A percentile compares a stretch with the other conserved stretches of the same genome.
These are phyloP conservation scores for Aurelia aurita DNA, from an alignment of 30 jellyfish, hydroid and myxozoan genomes.

Conservation along the genomic window DNA sequence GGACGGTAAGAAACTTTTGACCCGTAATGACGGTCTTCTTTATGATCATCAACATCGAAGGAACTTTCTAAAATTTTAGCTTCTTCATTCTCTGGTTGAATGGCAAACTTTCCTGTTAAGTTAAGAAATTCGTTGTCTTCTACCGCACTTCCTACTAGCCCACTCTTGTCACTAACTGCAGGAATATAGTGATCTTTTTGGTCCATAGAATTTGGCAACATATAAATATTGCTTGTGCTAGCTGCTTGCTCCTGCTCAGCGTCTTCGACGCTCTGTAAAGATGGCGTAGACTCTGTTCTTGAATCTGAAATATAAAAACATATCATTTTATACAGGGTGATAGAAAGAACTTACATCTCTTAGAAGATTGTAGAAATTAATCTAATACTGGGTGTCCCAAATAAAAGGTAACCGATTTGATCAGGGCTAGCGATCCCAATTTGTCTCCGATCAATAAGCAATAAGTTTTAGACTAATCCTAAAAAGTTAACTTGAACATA, in stretches of 20 bases:
- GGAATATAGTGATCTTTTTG: slow-evolving; percentile 20
- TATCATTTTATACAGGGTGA: too few species aligned
- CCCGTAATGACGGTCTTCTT: slow-evolving; percentile 45
- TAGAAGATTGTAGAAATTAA: too few species aligned
- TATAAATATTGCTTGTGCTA: slow-evolving; percentile 4
- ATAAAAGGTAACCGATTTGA: too few species aligned
- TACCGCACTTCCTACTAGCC: neutral
- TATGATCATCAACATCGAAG: slow-evolving; percentile 34
- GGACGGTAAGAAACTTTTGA: slow-evolving; percentile 41
- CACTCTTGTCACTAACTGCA: slow-evolving; percentile 61
- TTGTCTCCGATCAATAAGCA: too few species aligned
- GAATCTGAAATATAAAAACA: too few species aligned
- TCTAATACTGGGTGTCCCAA: too few species aligned
- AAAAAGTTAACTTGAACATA: too few species aligned
- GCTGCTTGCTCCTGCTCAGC: neutral
- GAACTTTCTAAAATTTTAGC: slow-evolving; percentile 58
- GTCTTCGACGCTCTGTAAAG: slow-evolving; percentile 4
- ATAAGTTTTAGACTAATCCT: too few species aligned
- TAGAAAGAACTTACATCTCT: too few species aligned
- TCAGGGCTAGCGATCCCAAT: too few species aligned
- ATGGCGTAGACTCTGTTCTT: neutral
- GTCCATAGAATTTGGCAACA: slow-evolving; percentile 28
- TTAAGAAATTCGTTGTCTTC: slow-evolving; percentile 58
- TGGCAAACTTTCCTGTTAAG: slow-evolving; percentile 60
- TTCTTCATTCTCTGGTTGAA: slow-evolving; percentile 65